Evolutionary conservation across 2,888 invertebrate genomes (phyloP).

Genomic region (Magallana nippona): DNA sequence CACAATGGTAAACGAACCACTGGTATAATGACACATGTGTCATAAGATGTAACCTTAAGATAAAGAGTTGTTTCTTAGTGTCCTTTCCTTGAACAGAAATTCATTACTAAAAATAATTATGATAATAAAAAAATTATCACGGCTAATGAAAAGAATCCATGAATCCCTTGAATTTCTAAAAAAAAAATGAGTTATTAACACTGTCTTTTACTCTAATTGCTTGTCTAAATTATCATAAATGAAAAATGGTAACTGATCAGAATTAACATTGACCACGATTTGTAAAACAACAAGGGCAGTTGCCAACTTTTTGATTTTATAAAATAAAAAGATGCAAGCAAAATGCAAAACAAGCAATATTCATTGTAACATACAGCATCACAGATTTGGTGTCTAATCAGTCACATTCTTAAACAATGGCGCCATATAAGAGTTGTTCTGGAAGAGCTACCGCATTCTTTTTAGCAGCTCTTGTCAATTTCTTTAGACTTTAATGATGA

Average conservation of each 20-base stretch:
- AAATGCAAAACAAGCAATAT: slow-evolving; percentile 17
- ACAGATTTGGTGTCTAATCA: slow-evolving; percentile 39
- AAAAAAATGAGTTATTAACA: not conserved
- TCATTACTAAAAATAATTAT: not conserved
- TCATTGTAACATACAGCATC: slow-evolving; percentile 20
- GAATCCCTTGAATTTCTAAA: slow-evolving; percentile 34
- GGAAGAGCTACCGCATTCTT: slow-evolving; percentile 37
- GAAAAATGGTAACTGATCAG: slow-evolving; percentile 25
- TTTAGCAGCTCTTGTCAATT: slow-evolving; percentile 24
- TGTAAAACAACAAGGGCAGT: slow-evolving; percentile 13
- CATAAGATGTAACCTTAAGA: slow-evolving; percentile 30
- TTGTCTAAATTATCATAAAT: slow-evolving; percentile 1
- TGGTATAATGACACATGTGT: slow-evolving; percentile 7
- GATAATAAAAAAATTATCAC: slow-evolving; percentile 12
- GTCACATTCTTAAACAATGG: not conserved
- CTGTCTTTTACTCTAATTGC: not conserved
- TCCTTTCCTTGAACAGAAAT: not conserved
- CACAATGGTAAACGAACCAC: slow-evolving; percentile 23
- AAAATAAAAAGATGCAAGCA: slow-evolving; percentile 12
- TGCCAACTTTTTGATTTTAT: slow-evolving; percentile 34
- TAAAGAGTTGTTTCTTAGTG: not conserved
- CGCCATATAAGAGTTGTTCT: slow-evolving; percentile 34
- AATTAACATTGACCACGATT: not conserved
- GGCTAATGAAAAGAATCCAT: slow-evolving; percentile 15
- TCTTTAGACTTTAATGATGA: not conserved